Evolutionary conservation across 2,888 invertebrate species (phyloP), one percentile per base, ranked within the genome.

Genomic region (Spicauda simplicius): DNA sequence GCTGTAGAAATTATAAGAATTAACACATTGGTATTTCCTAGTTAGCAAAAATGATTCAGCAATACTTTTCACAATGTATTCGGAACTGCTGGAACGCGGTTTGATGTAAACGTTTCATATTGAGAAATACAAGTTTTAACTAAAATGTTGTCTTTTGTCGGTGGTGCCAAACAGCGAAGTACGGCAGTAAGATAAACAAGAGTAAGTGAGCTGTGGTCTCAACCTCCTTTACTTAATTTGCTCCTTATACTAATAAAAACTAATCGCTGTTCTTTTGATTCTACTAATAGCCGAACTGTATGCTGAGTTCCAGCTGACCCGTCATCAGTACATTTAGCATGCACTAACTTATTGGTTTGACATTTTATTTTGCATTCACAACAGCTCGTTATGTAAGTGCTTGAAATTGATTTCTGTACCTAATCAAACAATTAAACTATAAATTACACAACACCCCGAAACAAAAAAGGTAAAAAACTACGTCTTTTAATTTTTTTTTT

Each of bases 171-270:
- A 92, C 93, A 93, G 92, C 91, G 91, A 86, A 83, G 90, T 88
- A 87, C 91, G 88, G 90, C 88, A 88, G 86, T 66, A 66, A 67
- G 82, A 83, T 91, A 86, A 83, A 90, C 82, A 84, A 82, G 87
- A 91, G 93, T 93, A 93, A 93, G 93, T 93, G 91, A 93, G 92
- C 89, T 93, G 93, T 93, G 93, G 93, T 93, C 93, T 93, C 93
- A 89, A 91, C 81, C 82, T 86, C 82, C 86, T 88, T 85, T 86
- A 83, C 83, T 84, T 85, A 86, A 88, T 87, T 81, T 81, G 85
- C 88, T 87, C 89, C 83, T 86, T 48, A 81, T 76, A 91, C 90
- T 91, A 91, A 91, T 91, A 91, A 91, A 88, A 75, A 92, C 91
- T 92, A 92, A 92, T 90, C 80, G 86, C 88, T 90, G 86, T 88